Evolutionary conservation across 2,888 invertebrate species (phyloP).

Genomic region (Isotomurus palustris): DNA sequence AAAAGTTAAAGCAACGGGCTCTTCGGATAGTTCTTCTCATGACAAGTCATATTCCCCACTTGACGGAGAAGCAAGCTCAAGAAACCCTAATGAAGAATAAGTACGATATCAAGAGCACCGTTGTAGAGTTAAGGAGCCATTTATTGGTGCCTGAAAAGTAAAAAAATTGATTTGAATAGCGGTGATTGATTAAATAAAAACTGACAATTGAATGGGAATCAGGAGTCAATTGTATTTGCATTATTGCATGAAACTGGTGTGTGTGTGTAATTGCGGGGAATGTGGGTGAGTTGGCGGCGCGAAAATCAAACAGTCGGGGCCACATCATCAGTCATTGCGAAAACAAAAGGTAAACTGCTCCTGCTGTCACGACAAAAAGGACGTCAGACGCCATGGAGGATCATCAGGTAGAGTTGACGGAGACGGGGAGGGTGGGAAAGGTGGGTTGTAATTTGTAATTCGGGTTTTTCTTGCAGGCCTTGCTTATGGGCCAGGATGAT

Average conservation of each 20-base stretch:
- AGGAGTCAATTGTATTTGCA: no score
- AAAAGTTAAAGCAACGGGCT: conserved; percentile 41
- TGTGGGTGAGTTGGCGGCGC: no score
- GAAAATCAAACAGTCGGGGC: no score
- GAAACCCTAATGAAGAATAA: conserved; percentile 26
- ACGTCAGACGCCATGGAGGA: not conserved
- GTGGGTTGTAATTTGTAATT: not conserved
- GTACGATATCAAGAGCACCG: conserved; percentile 41
- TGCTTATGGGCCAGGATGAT: conserved; percentile 62
- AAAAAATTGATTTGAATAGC: no score
- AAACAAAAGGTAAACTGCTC: no score
- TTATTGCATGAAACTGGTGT: no score
- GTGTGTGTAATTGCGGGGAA: no score
- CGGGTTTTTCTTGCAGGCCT: conserved; percentile 61
- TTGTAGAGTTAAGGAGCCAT: conserved; percentile 16
- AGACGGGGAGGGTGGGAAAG: no score
- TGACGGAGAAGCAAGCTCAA: conserved; percentile 21
- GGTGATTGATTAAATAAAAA: no score
- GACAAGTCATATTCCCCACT: conserved; percentile 17
- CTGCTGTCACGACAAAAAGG: no score
- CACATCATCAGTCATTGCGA: no score
- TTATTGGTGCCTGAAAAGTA: not conserved
- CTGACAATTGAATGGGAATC: no score
- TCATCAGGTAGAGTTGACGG: conserved; percentile 1
- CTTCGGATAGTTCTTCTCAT: conserved; percentile 39